Conservation (phyloP, 1,140 invertebrate species). For the Leptinotarsa undecemlineata region DNA sequence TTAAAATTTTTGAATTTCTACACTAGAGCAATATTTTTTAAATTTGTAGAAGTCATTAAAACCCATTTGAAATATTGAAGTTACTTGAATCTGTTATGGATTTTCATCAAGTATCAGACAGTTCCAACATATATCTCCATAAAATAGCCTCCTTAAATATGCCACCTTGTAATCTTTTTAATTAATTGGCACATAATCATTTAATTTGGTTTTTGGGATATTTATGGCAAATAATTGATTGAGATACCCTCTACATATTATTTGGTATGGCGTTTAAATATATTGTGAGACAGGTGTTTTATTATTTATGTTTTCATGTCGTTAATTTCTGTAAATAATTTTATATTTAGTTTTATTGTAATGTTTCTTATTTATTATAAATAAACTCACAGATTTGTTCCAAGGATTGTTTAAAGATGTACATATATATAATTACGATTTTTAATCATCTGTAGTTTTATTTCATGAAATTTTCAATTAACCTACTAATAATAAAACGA, state of each 20-base stretch:
- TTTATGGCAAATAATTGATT: neutral
- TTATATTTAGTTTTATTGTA: conserved; percentile 26
- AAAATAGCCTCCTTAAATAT: too few relatives aligned
- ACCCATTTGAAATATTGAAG: too few relatives aligned
- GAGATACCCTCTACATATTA: neutral
- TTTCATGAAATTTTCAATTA: neutral
- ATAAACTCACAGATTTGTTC: conserved; percentile 4
- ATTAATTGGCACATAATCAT: too few relatives aligned
- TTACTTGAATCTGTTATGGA: too few relatives aligned
- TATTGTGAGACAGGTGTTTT: conserved; percentile 6
- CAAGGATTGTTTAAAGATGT: conserved; percentile 31
- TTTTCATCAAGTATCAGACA: too few relatives aligned
- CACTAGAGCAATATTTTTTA: too few relatives aligned
- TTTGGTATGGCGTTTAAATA: neutral
- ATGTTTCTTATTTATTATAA: conserved; percentile 30
- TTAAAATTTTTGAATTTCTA: too few relatives aligned
- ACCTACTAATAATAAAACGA: too few relatives aligned
- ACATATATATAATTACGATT: conserved; percentile 29
- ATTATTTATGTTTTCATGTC: conserved; percentile 3
- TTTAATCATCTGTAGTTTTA: conserved; percentile 18
- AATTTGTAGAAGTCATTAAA: too few relatives aligned
- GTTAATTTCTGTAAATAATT: conserved; percentile 27
- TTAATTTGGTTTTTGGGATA: too few relatives aligned
- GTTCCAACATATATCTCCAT: too few relatives aligned
- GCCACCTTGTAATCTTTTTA: too few relatives aligned